Evolutionary conservation across 2,888 invertebrate species (phyloP), one percentile per base, ranked within the genome.

Genomic region (Bruchidius siliquastri): DNA sequence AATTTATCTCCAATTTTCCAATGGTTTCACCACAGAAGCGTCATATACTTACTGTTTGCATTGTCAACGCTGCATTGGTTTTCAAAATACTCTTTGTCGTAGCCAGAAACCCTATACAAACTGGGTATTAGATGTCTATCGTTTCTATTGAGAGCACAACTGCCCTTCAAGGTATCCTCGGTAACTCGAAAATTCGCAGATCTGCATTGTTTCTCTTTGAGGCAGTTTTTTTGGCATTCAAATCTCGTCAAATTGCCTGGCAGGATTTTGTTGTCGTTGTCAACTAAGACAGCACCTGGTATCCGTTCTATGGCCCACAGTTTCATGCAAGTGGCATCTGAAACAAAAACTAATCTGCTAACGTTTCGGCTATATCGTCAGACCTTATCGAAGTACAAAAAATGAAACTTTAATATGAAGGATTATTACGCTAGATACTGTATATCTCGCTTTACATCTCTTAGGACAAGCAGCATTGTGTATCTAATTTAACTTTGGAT

Each of bases 61-160:
- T 68, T 10, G 18, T 3, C 71, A n/a, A 4, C 20, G n/a, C 89
- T 87, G 86, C 96, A 96, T 82, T 95, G 92, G 86, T 93, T 94
- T 85, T 95, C 95, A 80, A 96, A 90, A 84, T 96, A 96, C 81
- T 94, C 93, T 32, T 94, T 93, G 79, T 92, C 91, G 80, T 91
- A 91, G 82, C 91, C 91, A 0, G 93, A 91, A 3, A 92, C 92
- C 68, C 94, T 88, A 85, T 93, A 96, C 2, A 94, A 91, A 82
- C 92, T 93, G 0, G 95, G 94, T 79, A 92, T 90, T 0, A 92
- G 90, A 82, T 93, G 91, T 82, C 94, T 90, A 83, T 94, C 93
- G 80, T 92, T 91, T 72, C 89, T 88, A 83, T 92, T 93, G 49
- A 96, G 88, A 13, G 91, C 87, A 83, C 96, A 96, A 77, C 86